These are phyloP conservation scores for Drosophila albomicans DNA, from an alignment of 1,140 invertebrate genomes.

Conservation along the genomic window DNA sequence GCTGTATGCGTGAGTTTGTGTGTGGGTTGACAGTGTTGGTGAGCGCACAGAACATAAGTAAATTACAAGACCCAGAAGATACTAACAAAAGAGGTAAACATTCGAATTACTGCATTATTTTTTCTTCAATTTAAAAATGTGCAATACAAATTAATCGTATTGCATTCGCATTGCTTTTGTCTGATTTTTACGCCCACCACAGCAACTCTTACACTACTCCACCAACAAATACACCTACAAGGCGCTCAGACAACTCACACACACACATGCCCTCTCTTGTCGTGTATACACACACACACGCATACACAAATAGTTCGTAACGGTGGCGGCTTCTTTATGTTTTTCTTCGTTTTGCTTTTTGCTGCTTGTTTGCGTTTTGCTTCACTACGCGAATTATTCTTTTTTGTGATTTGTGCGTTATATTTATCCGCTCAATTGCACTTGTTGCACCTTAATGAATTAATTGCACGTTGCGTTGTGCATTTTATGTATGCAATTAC, in stretches of 20 bases:
- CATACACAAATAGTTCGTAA: slow-evolving; percentile 42
- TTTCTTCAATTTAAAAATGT: slow-evolving; percentile 27
- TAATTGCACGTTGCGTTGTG: slow-evolving; percentile 25
- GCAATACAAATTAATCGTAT: slow-evolving; percentile 20
- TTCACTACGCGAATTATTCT: slow-evolving; percentile 49
- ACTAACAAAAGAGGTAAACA: too few relatives aligned
- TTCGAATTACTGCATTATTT: slow-evolving; percentile 16
- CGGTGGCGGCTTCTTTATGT: slow-evolving; percentile 78
- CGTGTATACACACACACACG: slow-evolving; percentile 48
- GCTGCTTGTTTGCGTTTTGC: slow-evolving; percentile 52
- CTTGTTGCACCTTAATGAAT: slow-evolving; percentile 37
- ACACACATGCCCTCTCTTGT: slow-evolving; percentile 28
- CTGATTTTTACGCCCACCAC: slow-evolving; percentile 48
- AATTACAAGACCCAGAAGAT: too few relatives aligned
- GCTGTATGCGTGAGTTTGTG: slow-evolving; percentile 6
- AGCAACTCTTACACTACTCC: slow-evolving; percentile 24
- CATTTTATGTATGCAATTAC: slow-evolving; percentile 42
- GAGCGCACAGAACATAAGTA: slow-evolving; percentile 25
- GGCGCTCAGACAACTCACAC: slow-evolving; percentile 34
- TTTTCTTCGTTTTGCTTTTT: slow-evolving; percentile 61
- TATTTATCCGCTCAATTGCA: slow-evolving; percentile 41
- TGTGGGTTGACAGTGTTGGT: slow-evolving; percentile 30
- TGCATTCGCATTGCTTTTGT: slow-evolving; percentile 25
- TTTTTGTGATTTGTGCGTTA: slow-evolving; percentile 7
- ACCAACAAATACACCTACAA: slow-evolving; percentile 25